These are phyloP conservation scores for Peromyscus maniculatus DNA, from an alignment of 2,113 vertebrate genomes.

Conservation along the genomic window DNA sequence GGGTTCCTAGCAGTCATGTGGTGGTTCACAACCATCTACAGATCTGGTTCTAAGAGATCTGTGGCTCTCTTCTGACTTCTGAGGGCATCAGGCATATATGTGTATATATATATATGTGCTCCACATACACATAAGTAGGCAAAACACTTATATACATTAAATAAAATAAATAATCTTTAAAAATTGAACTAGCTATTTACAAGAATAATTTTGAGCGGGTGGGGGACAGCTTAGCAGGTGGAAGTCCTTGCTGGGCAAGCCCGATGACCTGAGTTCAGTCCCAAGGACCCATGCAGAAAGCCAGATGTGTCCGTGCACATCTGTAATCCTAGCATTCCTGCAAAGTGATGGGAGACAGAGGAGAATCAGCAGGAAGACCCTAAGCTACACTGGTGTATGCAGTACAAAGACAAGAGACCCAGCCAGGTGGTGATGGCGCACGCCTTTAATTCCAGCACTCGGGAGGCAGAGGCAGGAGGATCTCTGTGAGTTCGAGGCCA, in stretches of 20 bases:
- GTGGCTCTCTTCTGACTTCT: neutral
- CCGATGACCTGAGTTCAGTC: neutral
- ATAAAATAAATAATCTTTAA: neutral
- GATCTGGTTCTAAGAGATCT: neutral
- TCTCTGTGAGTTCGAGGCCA: too few relatives aligned
- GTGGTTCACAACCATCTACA: neutral
- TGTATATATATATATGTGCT: neutral
- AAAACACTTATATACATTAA: neutral
- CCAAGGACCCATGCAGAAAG: neutral
- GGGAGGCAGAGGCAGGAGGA: too few relatives aligned
- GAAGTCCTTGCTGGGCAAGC: neutral
- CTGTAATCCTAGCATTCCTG: neutral
- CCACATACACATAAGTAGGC: neutral
- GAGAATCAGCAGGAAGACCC: neutral
- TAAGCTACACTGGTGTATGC: neutral
- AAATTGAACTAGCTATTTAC: neutral
- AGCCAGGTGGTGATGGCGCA: too few relatives aligned
- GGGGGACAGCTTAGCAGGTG: neutral
- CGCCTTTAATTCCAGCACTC: too few relatives aligned
- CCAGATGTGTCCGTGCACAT: neutral
- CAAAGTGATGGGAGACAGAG: neutral
- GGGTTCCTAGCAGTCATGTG: neutral
- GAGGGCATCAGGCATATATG: neutral
- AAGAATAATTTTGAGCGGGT: neutral
- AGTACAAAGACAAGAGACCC: too few relatives aligned